Percentiles rank a stretch among this genome's conserved stretches.
Evolutionary conservation across 2,113 vertebrate genomes (phyloP).

Genomic region (Bufo bufo): DNA sequence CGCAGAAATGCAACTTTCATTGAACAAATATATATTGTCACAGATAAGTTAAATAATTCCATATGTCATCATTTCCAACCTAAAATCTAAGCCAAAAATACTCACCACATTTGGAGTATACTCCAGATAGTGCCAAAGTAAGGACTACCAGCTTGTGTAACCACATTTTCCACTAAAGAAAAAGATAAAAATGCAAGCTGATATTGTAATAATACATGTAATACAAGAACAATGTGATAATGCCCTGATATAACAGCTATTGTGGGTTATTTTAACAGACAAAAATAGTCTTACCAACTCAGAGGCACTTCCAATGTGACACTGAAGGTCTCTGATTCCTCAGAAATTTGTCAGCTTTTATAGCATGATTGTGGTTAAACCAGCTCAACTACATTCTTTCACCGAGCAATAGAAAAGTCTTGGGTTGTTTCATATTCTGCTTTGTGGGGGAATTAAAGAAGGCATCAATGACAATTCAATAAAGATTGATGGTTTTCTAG

Average conservation of each 20-base stretch:
- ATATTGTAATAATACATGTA: not conserved
- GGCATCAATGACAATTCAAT: no score
- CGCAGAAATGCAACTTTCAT: no score
- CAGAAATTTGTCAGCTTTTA: no score
- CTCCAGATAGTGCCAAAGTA: not conserved
- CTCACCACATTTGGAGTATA: slow-evolving; percentile 10
- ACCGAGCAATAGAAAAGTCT: no score
- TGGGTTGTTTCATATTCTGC: no score
- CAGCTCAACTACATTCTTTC: no score
- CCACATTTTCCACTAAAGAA: slow-evolving; percentile 18
- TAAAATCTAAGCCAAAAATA: not conserved
- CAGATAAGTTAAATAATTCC: not conserved
- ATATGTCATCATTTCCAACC: not conserved
- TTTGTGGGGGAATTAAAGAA: no score
- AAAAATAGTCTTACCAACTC: not conserved
- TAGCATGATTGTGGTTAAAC: no score
- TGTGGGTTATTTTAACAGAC: not conserved
- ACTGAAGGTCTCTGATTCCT: no score
- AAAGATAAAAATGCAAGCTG: not conserved
- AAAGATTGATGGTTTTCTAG: no score
- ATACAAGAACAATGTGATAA: not conserved
- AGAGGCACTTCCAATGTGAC: not conserved
- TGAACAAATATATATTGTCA: no score
- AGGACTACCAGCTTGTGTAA: not conserved
- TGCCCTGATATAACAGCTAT: not conserved